Percentiles rank a stretch among this genome's conserved stretches.
phyloP scores from a whole-genome alignment of 2,113 vertebrate species.

The Mirounga angustirostris region DNA sequence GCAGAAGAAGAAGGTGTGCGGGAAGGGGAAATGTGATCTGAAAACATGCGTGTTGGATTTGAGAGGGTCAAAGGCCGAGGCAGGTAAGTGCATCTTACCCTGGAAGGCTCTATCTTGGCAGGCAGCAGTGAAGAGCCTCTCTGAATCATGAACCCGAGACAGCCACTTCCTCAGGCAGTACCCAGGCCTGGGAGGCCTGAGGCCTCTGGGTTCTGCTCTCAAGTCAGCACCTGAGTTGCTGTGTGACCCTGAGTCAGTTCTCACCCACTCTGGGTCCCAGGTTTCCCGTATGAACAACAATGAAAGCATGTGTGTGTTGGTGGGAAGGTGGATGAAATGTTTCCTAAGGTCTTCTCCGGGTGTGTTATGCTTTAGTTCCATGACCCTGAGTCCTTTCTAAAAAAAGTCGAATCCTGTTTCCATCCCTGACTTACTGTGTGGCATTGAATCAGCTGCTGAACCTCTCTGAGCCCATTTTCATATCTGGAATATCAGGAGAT shows the following conservation, averaged over 20 bases:
- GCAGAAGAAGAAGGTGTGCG: not conserved
- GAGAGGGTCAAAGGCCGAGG: slow-evolving; percentile 7
- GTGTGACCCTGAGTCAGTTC: slow-evolving; percentile 17
- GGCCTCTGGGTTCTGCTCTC: not conserved
- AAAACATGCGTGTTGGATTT: not conserved
- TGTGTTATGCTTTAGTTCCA: slow-evolving; percentile 27
- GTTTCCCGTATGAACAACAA: not conserved
- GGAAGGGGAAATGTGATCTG: not conserved
- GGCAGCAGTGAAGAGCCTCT: slow-evolving; percentile 4
- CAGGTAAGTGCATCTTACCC: not conserved
- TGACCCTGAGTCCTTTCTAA: not conserved
- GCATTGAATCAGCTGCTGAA: slow-evolving; percentile 57
- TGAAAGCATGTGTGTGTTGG: not conserved
- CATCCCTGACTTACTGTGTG: slow-evolving; percentile 37
- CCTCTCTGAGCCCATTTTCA: slow-evolving; percentile 57
- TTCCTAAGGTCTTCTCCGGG: not conserved
- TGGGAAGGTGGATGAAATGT: not conserved
- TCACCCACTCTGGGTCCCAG: not conserved
- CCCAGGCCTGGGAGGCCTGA: not conserved
- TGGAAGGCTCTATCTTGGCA: not conserved
- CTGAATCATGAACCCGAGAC: not conserved
- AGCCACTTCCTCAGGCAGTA: slow-evolving; percentile 3
- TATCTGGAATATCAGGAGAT: slow-evolving; percentile 58
- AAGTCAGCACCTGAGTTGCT: not conserved
- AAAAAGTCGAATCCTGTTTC: not conserved